These are phyloP conservation scores for Mellivora capensis DNA, from an alignment of 2,113 vertebrate species.

Conservation along the genomic window DNA sequence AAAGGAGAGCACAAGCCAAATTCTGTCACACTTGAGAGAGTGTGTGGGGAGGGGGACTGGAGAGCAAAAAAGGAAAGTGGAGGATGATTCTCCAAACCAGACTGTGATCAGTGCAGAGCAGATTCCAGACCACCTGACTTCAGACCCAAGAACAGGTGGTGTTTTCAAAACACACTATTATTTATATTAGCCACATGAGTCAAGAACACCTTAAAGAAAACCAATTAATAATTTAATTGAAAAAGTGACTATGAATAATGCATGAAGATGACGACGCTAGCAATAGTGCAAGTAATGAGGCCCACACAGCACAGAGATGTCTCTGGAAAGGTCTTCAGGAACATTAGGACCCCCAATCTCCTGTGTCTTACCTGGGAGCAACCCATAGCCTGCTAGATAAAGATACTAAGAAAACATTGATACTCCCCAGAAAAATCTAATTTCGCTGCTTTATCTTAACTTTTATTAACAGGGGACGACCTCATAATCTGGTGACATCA, in stretches of 20 bases:
- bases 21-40: slow-evolving; percentile 42
- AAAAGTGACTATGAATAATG: slow-evolving; percentile 72
- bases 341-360: background rate
- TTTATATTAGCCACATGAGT: slow-evolving; percentile 64
- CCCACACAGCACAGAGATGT: background rate
- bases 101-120: background rate
- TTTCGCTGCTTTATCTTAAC: slow-evolving; percentile 54
- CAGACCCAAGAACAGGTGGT: slow-evolving; percentile 67
- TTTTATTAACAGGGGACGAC: slow-evolving; percentile 57
- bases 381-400: background rate
- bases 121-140: slow-evolving; percentile 38
- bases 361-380: background rate
- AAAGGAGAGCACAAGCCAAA: slow-evolving; percentile 63
- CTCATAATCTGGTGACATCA: slow-evolving; percentile 39
- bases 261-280: slow-evolving; percentile 46
- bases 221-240: slow-evolving; percentile 78
- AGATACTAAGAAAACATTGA: slow-evolving; percentile 11
- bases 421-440: background rate
- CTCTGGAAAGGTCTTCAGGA: background rate
- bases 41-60: background rate
- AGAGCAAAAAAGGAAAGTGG: background rate
- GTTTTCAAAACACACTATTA: slow-evolving; percentile 71
- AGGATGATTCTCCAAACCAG: slow-evolving; percentile 39
- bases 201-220: slow-evolving; percentile 55
- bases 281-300: background rate